Evolutionary conservation across 2,888 invertebrate species (phyloP).

Genomic region (Microdon myrmicae): DNA sequence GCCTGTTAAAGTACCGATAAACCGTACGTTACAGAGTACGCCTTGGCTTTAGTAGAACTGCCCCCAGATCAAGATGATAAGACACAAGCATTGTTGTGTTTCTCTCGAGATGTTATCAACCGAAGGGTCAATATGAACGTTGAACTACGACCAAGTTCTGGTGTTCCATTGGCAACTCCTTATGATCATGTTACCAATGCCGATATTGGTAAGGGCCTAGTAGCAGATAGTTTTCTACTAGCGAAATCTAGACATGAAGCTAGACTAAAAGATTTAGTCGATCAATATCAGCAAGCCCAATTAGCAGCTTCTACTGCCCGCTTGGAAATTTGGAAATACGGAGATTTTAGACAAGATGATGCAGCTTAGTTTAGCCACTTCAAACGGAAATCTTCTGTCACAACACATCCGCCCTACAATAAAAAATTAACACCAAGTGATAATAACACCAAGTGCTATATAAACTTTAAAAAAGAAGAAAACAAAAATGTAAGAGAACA

Average conservation of each 20-base stretch:
- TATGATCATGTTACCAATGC: conserved; percentile 63
- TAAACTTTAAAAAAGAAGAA: conserved; percentile 41
- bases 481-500: conserved; percentile 38
- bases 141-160: conserved; percentile 73
- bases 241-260: conserved; percentile 84
- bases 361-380: conserved; percentile 66
- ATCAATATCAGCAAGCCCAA: conserved; percentile 87
- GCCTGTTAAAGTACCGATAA: conserved; percentile 81
- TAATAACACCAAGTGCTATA: conserved; percentile 42
- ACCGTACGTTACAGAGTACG: conserved; percentile 87
- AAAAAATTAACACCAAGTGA: conserved; percentile 55
- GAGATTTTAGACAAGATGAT: conserved; percentile 80
- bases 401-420: conserved; percentile 66
- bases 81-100: conserved; percentile 76
- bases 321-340: conserved; percentile 95
- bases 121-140: conserved; percentile 84
- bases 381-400: conserved; percentile 64
- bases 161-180: conserved; percentile 63
- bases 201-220: conserved; percentile 77
- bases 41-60: conserved; percentile 83
- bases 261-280: conserved; percentile 80
- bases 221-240: conserved; percentile 86
- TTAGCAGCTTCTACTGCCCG: conserved; percentile 87
- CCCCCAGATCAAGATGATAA: conserved; percentile 89
- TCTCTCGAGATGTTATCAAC: conserved; percentile 75